Base-by-base conservation (phyloP, 2,888 invertebrate genomes). In the Phalangium opilio region DNA sequence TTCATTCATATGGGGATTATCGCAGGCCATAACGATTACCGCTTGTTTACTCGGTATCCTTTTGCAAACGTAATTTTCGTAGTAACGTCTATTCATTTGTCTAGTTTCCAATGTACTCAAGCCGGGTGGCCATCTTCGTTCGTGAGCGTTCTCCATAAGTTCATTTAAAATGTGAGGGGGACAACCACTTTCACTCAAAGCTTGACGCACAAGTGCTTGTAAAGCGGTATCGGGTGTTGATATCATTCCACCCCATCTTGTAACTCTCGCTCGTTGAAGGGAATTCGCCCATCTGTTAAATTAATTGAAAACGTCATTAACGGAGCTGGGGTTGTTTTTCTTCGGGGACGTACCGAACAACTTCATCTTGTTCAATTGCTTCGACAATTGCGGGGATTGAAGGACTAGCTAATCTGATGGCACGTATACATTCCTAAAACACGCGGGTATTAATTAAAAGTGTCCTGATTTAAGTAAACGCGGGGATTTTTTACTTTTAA, bases 161-260 rank as follows among this genome's bases (percentile, higher is more conserved):
- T 90, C 87, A 61, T 87, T 87, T 51, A 93, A 78, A 51, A 91
- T 85, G 64, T 90, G 86, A 17, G 83, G 78, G 3, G 93, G 93
- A 64, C 93, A 93, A 20, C 90, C 89, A 48, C 87, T 87, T 67
- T 93, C 93, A 10, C 85, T 83, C 50, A 95, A 70, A 15, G 90
- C 84, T 59, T 90, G 73, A 64, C 89, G 87, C 57, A 95, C 91
- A 78, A 91, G 86, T 62, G 85, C 80, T 82, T 93, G 72, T 57
- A 91, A 71, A 45, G 86, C 81, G 67, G 87, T 86, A 65, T 95
- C 93, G 0, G 95, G 95, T 11, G 95, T 95, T 21, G 91, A 91
- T 62, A 95, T 95, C 90, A 95, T 91, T 47, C 93, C 93, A 46
- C 93, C 95, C 95, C 93, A 95, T 49, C 93, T 75, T 1, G 90